Percentiles rank a stretch among this genome's conserved stretches.
These are phyloP conservation scores for Aptenodytes patagonicus DNA, from an alignment of 2,113 vertebrate species.

Conservation along the genomic window DNA sequence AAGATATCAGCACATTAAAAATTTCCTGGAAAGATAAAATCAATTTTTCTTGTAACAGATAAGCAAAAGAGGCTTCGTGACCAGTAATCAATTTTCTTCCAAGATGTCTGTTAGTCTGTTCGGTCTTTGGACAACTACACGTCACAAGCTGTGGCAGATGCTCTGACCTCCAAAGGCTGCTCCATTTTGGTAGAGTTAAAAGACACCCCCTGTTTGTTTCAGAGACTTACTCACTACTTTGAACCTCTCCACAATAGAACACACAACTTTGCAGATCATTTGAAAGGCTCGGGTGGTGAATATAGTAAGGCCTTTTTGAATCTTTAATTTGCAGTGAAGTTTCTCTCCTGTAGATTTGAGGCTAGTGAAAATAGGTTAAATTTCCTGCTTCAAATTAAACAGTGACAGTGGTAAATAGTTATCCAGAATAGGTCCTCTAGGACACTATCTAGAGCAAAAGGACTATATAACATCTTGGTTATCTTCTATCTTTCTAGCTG, in stretches of 20 bases:
- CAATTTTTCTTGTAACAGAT: background rate
- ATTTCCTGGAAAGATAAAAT: background rate
- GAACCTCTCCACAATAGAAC: background rate
- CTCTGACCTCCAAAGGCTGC: background rate
- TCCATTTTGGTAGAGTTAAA: background rate
- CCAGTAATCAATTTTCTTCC: background rate
- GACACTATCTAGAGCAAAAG: background rate
- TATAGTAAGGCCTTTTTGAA: background rate
- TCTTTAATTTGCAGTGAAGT: background rate
- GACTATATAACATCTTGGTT: background rate
- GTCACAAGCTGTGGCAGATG: background rate
- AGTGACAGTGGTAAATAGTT: background rate
- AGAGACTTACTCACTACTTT: background rate
- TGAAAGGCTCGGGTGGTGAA: background rate
- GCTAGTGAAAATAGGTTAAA: background rate
- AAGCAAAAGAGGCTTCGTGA: background rate
- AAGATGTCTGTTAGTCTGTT: background rate
- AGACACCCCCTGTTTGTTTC: background rate
- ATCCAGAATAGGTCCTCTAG: background rate
- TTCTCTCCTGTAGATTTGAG: background rate
- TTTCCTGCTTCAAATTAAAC: background rate
- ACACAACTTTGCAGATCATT: background rate
- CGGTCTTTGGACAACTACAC: background rate
- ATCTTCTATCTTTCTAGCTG: background rate
- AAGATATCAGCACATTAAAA: background rate